Evolutionary conservation across 2,888 invertebrate genomes (phyloP), one percentile per base, ranked within the genome.

Genomic region (Allophyes oxyacanthae): DNA sequence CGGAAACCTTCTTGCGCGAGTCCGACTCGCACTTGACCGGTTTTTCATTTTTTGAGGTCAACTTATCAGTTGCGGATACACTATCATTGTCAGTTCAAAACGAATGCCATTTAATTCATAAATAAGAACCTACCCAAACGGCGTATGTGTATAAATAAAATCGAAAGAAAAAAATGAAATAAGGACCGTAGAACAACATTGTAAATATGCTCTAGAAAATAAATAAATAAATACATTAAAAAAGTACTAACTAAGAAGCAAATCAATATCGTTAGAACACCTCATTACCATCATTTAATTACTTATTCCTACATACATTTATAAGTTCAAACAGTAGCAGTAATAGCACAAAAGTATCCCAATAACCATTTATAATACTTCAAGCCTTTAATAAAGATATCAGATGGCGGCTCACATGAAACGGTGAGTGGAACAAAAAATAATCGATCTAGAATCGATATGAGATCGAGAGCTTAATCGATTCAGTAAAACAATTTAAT

Each of bases 401-500:
- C 85, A 79, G 72, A 70, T 64, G 81, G 84, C 88, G 87, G 86
- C 79, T 65, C 70, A 82, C 72, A 79, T 82, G 79, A 86, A 85
- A 87, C 82, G 81, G 64, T 64, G 72, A 78, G 74, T 68, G 72
- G 68, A 81, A 86, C 78, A 86, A 89, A 89, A 86, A 87, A 84
- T 84, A 87, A 89, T 88, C 86, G 88, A 86, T 85, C 75, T 82
- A 83, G 78, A 84, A 86, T 87, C 88, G 89, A 86, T 86, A 82
- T 80, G 75, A 80, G 85, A 87, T 81, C 85, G 82, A 84, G 81
- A 80, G 78, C 85, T 89, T 92, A 92, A 92, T 92, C 91, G 91
- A 91, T 90, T 89, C 87, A 81, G 88, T 82, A 84, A 90, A 91
- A 90, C 91, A 89, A 90, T 91, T 91, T 91, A 87, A 87, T 88